phyloP scores from a whole-genome alignment of 2,797 vertebrate species.

The Brachyrhaphis roseni region DNA sequence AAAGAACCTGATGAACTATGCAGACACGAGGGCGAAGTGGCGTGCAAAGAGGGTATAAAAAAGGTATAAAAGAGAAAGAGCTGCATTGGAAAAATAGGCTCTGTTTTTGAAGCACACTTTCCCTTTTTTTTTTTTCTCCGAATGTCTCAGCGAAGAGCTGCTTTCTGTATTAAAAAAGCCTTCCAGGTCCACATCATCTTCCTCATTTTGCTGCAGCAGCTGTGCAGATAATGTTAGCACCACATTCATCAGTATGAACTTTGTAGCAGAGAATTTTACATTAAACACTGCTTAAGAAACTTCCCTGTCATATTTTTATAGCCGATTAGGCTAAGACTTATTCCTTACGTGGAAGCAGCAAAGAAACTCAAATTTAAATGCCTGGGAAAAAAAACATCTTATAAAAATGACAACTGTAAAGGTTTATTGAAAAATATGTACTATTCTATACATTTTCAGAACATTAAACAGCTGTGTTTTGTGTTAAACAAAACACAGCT shows the following conservation, averaged over 20 bases:
- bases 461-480: slow-evolving; percentile 1
- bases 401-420: not conserved
- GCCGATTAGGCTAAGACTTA: not conserved
- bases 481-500: slow-evolving; percentile 4
- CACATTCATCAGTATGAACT: slow-evolving; percentile 31
- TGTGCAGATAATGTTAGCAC: slow-evolving; percentile 65
- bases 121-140: not conserved
- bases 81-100: slow-evolving; percentile 7
- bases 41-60: slow-evolving; percentile 7
- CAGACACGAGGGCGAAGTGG: slow-evolving; percentile 24
- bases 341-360: slow-evolving; percentile 1
- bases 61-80: slow-evolving; percentile 7
- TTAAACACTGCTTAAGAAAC: not conserved
- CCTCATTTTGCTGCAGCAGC: slow-evolving; percentile 41
- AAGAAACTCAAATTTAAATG: not conserved
- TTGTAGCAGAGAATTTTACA: not conserved
- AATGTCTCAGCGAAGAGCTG: slow-evolving; percentile 18
- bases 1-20: slow-evolving; percentile 26
- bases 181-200: slow-evolving; percentile 22
- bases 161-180: slow-evolving; percentile 29
- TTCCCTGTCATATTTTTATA: slow-evolving; percentile 29
- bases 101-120: slow-evolving; percentile 19
- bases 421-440: not conserved
- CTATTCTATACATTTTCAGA: not conserved
- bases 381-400: not conserved